Base-by-base conservation (phyloP, 2,113 vertebrate species). In the Coryphaenoides rupestris region DNA sequence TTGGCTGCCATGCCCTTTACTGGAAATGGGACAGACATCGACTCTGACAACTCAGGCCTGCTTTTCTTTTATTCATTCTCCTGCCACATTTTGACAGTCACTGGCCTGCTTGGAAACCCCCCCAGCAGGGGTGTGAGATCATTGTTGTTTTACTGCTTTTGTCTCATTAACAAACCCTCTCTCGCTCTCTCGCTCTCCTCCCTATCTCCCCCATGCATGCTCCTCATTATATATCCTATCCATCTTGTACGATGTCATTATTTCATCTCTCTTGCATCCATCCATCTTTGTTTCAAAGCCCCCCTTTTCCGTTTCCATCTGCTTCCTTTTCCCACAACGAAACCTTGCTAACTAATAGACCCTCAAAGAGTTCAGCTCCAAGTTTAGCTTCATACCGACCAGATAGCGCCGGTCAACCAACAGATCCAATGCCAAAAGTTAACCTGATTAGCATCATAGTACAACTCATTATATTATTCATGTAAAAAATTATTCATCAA, bases 71-170 rank as follows among this genome's bases (percentile, higher is more conserved):
- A 50, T 70, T 46, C 61, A 46, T 66, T 80, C 60, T 49, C 78
- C 59, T 61, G 64, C 57, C 59, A 68, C 78, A 75, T n/a, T 77
- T 72, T 73, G 70, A 81, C 81, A 80, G 78, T 73, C 76, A 69
- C 57, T 66, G 56, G 74, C 75, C 76, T 71, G 67, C 54, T 84
- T 78, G 69, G 62, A 79, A 84, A 83, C 70, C n/a, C n/a, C n/a
- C n/a, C n/a, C 78, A 83, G 68, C 62, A 70, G 60, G 62, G 58
- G 65, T 57, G 65, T 86, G 77, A 85, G 78, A 74, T 87, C 76
- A 83, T 65, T 84, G 73, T 84, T 77, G 58, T 83, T 87, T 76
- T 74, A 19, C 56, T 57, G 7, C 59, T 65, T 40, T 40, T 40
- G 10, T 7, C 1, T 40, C 33, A 40, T 40, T 40, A 40, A 40